Percentiles rank a stretch among this genome's conserved stretches.
Evolutionary conservation across 2,113 vertebrate species (phyloP).

Genomic region (Osmerus mordax): DNA sequence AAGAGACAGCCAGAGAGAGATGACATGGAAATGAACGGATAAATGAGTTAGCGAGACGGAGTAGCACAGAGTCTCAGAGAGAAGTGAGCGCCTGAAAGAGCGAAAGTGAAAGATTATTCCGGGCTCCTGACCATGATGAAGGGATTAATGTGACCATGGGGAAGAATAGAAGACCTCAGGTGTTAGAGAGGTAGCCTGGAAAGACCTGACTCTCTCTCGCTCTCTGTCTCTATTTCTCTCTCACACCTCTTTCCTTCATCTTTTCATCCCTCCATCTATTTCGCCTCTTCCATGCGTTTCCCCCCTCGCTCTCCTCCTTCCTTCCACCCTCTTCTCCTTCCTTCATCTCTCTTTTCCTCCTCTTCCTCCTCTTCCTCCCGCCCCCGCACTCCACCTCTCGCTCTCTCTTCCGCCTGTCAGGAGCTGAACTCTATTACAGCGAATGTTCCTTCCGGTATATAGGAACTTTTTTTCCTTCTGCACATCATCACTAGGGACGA

Average conservation of each 20-base stretch:
- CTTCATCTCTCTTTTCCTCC: too few relatives aligned
- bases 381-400: background rate
- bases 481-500: background rate
- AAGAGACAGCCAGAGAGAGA: too few relatives aligned
- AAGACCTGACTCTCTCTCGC: too few relatives aligned
- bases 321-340: too few relatives aligned
- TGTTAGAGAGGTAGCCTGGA: background rate
- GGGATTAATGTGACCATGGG: constrained; percentile 16
- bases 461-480: background rate
- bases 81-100: background rate
- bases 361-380: too few relatives aligned
- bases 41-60: constrained; percentile 10
- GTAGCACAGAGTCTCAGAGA: background rate
- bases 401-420: constrained; percentile 9
- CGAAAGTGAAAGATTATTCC: constrained; percentile 4
- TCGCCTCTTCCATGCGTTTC: too few relatives aligned
- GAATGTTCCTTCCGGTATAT: background rate
- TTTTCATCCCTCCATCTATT: too few relatives aligned
- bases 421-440: constrained; percentile 6
- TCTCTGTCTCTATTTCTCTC: too few relatives aligned
- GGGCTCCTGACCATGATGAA: constrained; percentile 13
- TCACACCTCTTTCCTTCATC: too few relatives aligned
- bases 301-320: too few relatives aligned
- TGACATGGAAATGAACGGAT: too few relatives aligned
- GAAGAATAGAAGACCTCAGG: constrained; percentile 1